Evolutionary conservation across 2,797 vertebrate species (phyloP), one percentile per base, ranked within the genome.

Genomic region (Hozukius guyotensis): DNA sequence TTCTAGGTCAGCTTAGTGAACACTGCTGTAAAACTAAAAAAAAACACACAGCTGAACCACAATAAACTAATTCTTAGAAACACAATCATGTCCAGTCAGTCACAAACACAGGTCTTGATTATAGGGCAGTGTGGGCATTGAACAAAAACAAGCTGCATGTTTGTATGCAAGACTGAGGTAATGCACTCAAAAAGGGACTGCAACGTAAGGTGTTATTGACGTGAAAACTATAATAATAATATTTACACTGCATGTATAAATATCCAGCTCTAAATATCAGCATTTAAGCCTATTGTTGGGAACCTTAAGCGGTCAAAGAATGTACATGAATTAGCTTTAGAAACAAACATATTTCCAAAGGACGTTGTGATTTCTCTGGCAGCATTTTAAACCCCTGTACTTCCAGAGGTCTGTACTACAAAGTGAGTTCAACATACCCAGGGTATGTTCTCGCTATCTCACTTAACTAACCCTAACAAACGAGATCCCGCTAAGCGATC

Each of bases 131-230:
- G 72, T 55, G 61, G 27, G 3, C 10, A 56, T 0, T 0, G 32
- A 55, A 46, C 64, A 59, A 82, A 80, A 81, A 86, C 77, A 82
- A 72, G 76, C 77, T 53, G 63, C 52, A 6, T 36, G 84, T 61
- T 73, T 67, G 60, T 34, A 10, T 73, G 61, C 14, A 36, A 8
- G 38, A 65, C 57, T 85, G 80, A 79, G 49, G 76, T 80, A 61
- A 83, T 25, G 56, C n/a, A n/a, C 62, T 62, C 42, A 36, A 27
- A 66, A 55, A 49, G 29, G 3, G 31, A 61, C 53, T 6, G 8
- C 16, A 52, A 38, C 4, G 13, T 22, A 27, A 70, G 53, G 25
- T 65, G 52, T 52, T 25, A 78, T n/a, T 34, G 42, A 62, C 71
- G 38, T 52, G 8, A 32, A 75, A 65, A 46, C 68, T 49, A 74